Conservation (phyloP, 2,888 invertebrate genomes). For the Rhimphoctona megacephalus region DNA sequence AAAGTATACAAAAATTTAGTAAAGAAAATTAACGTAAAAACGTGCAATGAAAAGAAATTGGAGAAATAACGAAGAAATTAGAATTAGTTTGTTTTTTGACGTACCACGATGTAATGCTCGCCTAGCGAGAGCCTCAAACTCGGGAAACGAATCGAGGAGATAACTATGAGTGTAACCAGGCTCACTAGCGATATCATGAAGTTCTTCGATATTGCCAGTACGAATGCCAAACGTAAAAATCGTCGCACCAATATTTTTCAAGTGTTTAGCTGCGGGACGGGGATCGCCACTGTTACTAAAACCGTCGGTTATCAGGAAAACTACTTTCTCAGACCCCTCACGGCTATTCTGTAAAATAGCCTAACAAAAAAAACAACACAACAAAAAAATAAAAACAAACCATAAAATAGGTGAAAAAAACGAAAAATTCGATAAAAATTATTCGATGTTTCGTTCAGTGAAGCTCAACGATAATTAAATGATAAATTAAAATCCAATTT, state of each 20-base stretch:
- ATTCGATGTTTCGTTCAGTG: not conserved
- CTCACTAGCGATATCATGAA: slow-evolving; percentile 88
- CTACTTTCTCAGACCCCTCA: slow-evolving; percentile 86
- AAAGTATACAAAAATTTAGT: not conserved
- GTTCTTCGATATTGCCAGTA: slow-evolving; percentile 88
- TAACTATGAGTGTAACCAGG: slow-evolving; percentile 89
- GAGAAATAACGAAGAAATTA: not conserved
- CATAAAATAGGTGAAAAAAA: not conserved
- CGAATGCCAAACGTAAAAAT: slow-evolving; percentile 88
- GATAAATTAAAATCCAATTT: no score
- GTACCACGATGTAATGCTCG: slow-evolving; percentile 89
- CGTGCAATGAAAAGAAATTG: not conserved
- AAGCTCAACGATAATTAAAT: not conserved
- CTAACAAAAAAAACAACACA: slow-evolving; percentile 77
- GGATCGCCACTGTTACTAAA: slow-evolving; percentile 91
- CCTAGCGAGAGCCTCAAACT: slow-evolving; percentile 89
- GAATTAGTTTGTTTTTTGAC: not conserved
- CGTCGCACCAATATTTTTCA: slow-evolving; percentile 86
- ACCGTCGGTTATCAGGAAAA: slow-evolving; percentile 90
- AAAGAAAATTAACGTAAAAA: not conserved
- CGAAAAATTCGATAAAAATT: not conserved
- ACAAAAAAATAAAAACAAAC: not conserved
- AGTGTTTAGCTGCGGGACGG: slow-evolving; percentile 86
- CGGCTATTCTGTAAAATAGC: slow-evolving; percentile 85
- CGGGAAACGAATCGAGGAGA: slow-evolving; percentile 88